Conservation (phyloP, 2,888 invertebrate genomes). For the Orchesella flavescens region DNA sequence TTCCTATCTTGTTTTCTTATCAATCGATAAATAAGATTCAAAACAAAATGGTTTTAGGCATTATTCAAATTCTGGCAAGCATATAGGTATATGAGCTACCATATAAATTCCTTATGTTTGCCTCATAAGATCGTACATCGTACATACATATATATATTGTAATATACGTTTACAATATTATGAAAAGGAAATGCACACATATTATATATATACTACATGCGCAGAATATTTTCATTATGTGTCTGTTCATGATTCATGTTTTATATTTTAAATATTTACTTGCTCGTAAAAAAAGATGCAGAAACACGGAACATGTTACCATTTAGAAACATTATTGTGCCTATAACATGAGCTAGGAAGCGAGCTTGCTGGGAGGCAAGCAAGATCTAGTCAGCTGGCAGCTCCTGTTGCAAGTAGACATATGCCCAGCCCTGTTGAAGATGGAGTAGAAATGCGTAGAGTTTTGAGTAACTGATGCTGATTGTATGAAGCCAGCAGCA, state of each 20-base stretch:
- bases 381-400: conserved; percentile 53
- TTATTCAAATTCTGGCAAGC: neutral
- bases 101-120: neutral
- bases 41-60: conserved; percentile 45
- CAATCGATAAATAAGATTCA: conserved; percentile 65
- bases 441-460: conserved; percentile 23
- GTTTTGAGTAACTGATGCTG: neutral
- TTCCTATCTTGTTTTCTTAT: conserved; percentile 62
- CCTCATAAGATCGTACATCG: neutral
- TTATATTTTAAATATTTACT: no score
- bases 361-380: conserved; percentile 35
- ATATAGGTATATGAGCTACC: no score
- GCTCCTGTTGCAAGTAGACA: conserved; percentile 40
- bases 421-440: conserved; percentile 36
- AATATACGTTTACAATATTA: no score
- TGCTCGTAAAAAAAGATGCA: no score
- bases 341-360: conserved; percentile 31
- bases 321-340: no score
- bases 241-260: no score
- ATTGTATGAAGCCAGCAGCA: neutral
- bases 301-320: no score
- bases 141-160: neutral
- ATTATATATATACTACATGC: no score
- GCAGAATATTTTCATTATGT: neutral
- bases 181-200: no score